A percentile compares a stretch with the other conserved stretches of the same genome.
Conservation (phyloP, 2,113 vertebrate species). For the Triplophysa dalaica region DNA sequence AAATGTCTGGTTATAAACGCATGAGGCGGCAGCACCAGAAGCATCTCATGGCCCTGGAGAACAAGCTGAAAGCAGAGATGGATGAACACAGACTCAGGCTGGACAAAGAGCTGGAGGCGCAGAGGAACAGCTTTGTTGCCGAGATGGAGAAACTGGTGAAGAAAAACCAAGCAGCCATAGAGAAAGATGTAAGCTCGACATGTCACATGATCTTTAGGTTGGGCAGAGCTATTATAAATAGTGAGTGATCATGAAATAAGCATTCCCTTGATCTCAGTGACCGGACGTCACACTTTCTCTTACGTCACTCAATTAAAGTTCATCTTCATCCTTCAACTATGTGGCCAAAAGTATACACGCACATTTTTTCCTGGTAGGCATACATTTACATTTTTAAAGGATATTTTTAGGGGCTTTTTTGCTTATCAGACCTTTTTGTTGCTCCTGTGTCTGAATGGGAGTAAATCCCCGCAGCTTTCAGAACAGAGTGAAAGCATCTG, state of each 20-base stretch:
- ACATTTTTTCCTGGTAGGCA: no score
- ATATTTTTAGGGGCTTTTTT: no score
- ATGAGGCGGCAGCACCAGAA: constrained; percentile 99
- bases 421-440: no score
- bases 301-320: not conserved
- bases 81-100: constrained; percentile 95
- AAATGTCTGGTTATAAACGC: constrained; percentile 98
- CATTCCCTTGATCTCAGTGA: not conserved
- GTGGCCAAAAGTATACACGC: not conserved
- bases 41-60: constrained; percentile 95
- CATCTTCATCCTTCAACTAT: not conserved
- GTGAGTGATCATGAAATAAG: not conserved
- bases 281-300: not conserved
- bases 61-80: constrained; percentile 98
- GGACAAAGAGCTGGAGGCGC: constrained; percentile 98
- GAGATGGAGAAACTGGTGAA: constrained; percentile 98
- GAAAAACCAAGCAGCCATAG: constrained; percentile 93
- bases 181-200: constrained; percentile 87
- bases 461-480: no score
- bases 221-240: no score
- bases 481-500: no score
- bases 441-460: no score
- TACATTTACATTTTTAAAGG: not conserved
- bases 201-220: not conserved
- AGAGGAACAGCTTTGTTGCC: constrained; percentile 91